Evolutionary conservation across 2,888 invertebrate genomes (phyloP).

Genomic region (Clitarchus hookeri): DNA sequence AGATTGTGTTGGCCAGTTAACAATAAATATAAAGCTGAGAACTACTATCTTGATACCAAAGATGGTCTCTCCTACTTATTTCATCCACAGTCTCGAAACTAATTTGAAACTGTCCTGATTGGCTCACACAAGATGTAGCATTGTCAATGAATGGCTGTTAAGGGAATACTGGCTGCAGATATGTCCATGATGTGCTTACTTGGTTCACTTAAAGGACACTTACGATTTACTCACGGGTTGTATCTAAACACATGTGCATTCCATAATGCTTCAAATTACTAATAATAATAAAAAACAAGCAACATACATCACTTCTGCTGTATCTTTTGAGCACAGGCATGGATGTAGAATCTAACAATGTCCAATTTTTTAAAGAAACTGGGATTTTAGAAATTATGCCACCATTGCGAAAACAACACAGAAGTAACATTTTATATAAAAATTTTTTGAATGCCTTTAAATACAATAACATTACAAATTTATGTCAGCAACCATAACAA

Average conservation of each 20-base stretch:
- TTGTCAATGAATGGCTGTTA: no score
- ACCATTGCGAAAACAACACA: neutral
- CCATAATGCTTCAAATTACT: neutral
- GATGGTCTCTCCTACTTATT: no score
- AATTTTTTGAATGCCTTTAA: constrained; percentile 10
- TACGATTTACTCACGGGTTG: no score
- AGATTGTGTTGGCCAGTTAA: no score
- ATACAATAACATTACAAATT: constrained; percentile 23
- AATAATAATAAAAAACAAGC: neutral
- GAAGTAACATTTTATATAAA: constrained; percentile 7
- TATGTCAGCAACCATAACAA: neutral
- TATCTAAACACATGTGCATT: neutral
- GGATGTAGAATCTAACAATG: neutral
- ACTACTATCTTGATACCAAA: no score
- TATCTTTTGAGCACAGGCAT: neutral
- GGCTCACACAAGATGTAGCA: no score
- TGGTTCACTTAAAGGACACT: no score
- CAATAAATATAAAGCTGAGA: no score
- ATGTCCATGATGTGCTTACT: no score
- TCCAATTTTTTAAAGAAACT: neutral
- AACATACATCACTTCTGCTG: neutral
- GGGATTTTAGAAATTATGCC: neutral
- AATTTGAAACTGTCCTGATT: no score
- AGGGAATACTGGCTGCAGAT: no score
- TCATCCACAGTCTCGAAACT: no score